A percentile compares a stretch with the other conserved stretches of the same genome.
These are phyloP conservation scores for Trinorchestia longiramus DNA, from an alignment of 1,140 invertebrate species.

Conservation along the genomic window DNA sequence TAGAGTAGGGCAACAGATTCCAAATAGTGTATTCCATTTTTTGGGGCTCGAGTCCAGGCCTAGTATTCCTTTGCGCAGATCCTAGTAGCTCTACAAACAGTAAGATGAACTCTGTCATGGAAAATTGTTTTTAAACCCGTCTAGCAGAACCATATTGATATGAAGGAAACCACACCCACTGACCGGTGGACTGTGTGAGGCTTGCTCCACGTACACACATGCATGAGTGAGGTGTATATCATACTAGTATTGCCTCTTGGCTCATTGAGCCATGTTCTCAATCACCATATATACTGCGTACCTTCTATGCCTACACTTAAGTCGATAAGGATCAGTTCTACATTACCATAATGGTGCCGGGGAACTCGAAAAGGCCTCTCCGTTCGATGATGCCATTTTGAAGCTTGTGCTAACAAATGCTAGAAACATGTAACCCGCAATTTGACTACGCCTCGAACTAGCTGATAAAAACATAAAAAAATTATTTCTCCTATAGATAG, in stretches of 20 bases:
- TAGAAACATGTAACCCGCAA: neutral
- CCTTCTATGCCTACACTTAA: constrained; percentile 50
- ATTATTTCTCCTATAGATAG: neutral
- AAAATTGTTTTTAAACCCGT: neutral
- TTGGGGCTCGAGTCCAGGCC: neutral
- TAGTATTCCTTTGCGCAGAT: neutral
- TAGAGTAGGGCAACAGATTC: neutral
- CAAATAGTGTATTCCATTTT: neutral
- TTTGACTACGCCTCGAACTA: neutral
- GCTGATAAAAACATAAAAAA: neutral
- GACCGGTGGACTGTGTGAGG: neutral
- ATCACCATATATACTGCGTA: constrained; percentile 37
- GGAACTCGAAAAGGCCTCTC: neutral
- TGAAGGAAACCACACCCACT: neutral
- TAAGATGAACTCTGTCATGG: neutral
- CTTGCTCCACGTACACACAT: neutral
- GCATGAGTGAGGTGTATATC: neutral
- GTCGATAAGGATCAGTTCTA: neutral
- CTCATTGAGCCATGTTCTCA: constrained; percentile 11
- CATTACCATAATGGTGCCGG: constrained; percentile 32
- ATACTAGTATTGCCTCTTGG: neutral
- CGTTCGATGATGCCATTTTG: neutral
- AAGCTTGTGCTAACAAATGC: neutral
- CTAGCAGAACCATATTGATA: neutral
- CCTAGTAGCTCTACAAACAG: neutral